Base-by-base conservation (phyloP, 2,888 invertebrate species). In the Cataglyphis altisquamis region DNA sequence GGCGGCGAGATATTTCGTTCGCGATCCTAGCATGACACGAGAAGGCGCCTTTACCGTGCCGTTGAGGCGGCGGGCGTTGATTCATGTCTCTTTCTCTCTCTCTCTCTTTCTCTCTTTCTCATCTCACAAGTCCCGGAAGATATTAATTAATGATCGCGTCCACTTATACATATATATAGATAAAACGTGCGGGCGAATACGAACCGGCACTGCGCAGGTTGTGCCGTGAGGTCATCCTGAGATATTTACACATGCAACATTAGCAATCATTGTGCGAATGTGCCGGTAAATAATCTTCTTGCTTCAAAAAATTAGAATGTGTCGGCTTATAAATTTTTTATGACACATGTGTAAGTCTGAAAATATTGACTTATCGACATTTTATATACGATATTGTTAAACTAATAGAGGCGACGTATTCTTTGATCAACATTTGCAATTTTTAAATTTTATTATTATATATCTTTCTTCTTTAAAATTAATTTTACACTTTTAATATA, bases 141-240 rank as follows among this genome's bases (percentile, higher is more conserved):
- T 90, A 90, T 90, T 90, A 90, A 90, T 90, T 90, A 90, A 90
- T 90, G 89, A 89, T 90, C 85, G 81, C 73, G 64, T 78, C 73
- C 88, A 86, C 83, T 86, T 84, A 77, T 67, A 84, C 80, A 80
- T 70, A 78, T 67, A 73, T 72, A 25, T 72, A 72, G 57, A 57
- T 60, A 32, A 78, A 78, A 68, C 45, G 67, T 32, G 70, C 48
- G 68, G 60, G 62, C 55, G 48, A 55, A 63, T 74, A 41, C 60
- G 18, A 21, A 18, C 67, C 57, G 15, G 72, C 64, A 39, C 62
- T 36, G 21, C 75, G 52, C 62, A 63, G 32, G 74, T 74, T 63
- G 60, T 60, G 29, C 45, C 68, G 60, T 60, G 72, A 66, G 84
- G 84, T 84, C 82, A 82, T 60, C 12, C 18, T 45, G 60, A 41